Conservation (phyloP, 2,797 vertebrate genomes). For the Poeciliopsis infans region DNA sequence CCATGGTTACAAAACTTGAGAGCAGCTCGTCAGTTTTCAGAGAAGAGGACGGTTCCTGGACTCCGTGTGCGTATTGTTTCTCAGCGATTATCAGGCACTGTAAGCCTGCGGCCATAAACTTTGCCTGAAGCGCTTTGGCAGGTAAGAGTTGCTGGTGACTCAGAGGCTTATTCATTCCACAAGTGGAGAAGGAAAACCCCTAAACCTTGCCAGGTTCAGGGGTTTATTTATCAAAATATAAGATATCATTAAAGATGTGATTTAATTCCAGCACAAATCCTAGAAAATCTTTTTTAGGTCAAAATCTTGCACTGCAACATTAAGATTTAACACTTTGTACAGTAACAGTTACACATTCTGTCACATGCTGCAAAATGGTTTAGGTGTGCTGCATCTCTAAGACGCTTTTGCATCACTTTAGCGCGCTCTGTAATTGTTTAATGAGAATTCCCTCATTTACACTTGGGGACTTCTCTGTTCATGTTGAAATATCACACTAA, state of each 20-base stretch:
- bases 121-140: constrained; percentile 30
- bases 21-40: constrained; percentile 9
- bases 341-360: background rate
- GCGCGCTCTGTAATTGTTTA: background rate
- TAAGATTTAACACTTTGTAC: background rate
- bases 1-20: constrained; percentile 12
- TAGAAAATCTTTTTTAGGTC: background rate
- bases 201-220: background rate
- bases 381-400: background rate
- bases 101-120: constrained; percentile 31
- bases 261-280: background rate
- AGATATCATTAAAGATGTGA: background rate
- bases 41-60: constrained; percentile 6
- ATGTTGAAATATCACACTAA: constrained; percentile 7
- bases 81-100: constrained; percentile 42
- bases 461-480: background rate
- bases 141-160: constrained; percentile 45
- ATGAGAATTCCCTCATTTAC: constrained; percentile 4
- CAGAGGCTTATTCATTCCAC: constrained; percentile 24
- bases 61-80: constrained; percentile 20
- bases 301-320: background rate
- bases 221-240: background rate
- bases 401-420: background rate
- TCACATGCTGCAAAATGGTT: background rate
- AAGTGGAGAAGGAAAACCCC: constrained; percentile 23